phyloP scores from a whole-genome alignment of 2,888 invertebrate species.

The Therioaphis trifolii region DNA sequence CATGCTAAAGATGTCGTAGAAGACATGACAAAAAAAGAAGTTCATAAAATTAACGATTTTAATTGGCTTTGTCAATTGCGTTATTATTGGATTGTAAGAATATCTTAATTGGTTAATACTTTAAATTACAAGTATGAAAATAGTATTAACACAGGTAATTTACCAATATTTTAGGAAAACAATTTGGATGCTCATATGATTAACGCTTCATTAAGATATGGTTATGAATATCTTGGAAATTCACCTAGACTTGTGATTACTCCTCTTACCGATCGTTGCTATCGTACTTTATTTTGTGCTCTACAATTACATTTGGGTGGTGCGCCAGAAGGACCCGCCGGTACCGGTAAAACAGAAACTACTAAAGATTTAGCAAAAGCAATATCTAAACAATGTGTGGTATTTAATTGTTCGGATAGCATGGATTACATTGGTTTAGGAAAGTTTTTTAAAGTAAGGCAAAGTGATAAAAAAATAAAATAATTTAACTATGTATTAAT shows the following conservation, averaged over 20 bases:
- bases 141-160: neutral
- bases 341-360: constrained; percentile 93
- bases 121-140: neutral
- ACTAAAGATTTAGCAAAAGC: constrained; percentile 95
- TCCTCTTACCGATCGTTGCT: constrained; percentile 92
- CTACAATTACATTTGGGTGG: constrained; percentile 78
- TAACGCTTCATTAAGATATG: constrained; percentile 87
- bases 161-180: constrained; percentile 71
- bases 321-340: constrained; percentile 86
- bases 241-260: constrained; percentile 89
- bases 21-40: constrained; percentile 75
- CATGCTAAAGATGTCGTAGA: constrained; percentile 90
- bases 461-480: too few relatives aligned
- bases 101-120: neutral
- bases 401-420: constrained; percentile 95
- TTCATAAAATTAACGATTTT: constrained; percentile 83
- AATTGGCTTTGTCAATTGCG: constrained; percentile 90
- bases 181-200: constrained; percentile 84
- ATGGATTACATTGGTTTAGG: constrained; percentile 93
- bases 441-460: constrained; percentile 88
- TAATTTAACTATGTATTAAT: too few relatives aligned
- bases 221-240: constrained; percentile 95
- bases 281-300: constrained; percentile 91
- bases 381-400: constrained; percentile 95
- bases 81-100: constrained; percentile 83